phyloP scores from a whole-genome alignment of 2,797 vertebrate genomes.

The Dendrocincla tyrannina region DNA sequence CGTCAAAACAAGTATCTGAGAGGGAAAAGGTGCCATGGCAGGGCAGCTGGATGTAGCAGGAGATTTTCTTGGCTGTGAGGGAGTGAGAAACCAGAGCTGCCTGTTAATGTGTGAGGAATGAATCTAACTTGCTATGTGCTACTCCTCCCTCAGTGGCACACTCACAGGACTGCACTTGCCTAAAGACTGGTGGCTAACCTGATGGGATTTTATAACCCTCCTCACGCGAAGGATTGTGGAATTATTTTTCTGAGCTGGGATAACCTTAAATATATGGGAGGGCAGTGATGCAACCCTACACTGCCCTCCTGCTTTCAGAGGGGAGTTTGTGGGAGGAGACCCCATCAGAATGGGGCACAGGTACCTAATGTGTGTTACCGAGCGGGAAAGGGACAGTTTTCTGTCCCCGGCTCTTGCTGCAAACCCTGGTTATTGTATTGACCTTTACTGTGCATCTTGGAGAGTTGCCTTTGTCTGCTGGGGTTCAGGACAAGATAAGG shows the following conservation, averaged over 20 bases:
- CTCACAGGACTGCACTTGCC: not conserved
- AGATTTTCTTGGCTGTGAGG: conserved; percentile 7
- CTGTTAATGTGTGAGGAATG: not conserved
- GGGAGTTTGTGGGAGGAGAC: not conserved
- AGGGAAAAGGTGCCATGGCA: not conserved
- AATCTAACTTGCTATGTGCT: not conserved
- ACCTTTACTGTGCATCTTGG: accelerated
- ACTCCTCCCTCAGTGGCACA: not conserved
- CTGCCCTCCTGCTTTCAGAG: not conserved
- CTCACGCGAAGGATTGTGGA: not conserved
- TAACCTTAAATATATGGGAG: not conserved
- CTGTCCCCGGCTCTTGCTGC: not conserved
- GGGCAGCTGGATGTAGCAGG: not conserved
- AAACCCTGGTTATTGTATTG: not conserved
- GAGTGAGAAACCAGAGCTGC: conserved; percentile 24
- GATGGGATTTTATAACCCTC: not conserved
- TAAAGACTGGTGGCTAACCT: not conserved
- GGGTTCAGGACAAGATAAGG: not conserved
- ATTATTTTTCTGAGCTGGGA: not conserved
- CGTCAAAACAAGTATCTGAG: not conserved
- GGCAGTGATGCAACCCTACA: accelerated
- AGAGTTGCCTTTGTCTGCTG: not conserved
- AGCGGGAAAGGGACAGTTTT: not conserved
- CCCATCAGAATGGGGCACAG: not conserved
- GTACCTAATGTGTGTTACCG: accelerated